Conservation (phyloP, 2,113 vertebrate genomes). For the Psettodes erumei region DNA sequence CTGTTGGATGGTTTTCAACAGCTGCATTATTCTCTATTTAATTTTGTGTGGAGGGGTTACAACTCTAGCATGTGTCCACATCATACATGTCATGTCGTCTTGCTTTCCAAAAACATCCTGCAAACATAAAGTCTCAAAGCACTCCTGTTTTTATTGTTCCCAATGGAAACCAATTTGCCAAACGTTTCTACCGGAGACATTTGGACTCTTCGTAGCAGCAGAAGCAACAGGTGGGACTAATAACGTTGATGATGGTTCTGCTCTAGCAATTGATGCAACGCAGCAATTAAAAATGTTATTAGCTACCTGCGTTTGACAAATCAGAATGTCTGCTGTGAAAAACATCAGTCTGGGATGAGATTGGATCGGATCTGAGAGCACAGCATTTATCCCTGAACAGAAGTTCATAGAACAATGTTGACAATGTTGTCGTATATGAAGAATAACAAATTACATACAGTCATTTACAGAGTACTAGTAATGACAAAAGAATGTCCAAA, state of each 20-base stretch:
- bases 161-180: neutral
- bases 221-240: neutral
- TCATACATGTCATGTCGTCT: neutral
- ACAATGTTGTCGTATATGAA: no score
- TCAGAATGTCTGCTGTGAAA: neutral
- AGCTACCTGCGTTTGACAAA: neutral
- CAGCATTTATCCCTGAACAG: neutral
- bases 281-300: conserved; percentile 2
- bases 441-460: neutral
- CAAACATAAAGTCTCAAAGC: neutral
- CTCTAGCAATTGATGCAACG: neutral
- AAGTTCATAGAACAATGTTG: neutral
- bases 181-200: neutral
- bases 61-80: neutral
- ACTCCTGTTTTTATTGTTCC: neutral
- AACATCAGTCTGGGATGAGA: neutral
- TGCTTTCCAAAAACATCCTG: neutral
- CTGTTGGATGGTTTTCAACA: neutral
- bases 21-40: neutral
- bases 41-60: neutral
- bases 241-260: neutral
- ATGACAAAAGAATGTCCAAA: neutral
- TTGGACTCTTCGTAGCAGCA: neutral
- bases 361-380: neutral
- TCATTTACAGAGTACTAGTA: neutral